Percentiles rank a stretch among this genome's conserved stretches.
phyloP scores from a whole-genome alignment of 1,140 invertebrate genomes.

The Magallana angulata region DNA sequence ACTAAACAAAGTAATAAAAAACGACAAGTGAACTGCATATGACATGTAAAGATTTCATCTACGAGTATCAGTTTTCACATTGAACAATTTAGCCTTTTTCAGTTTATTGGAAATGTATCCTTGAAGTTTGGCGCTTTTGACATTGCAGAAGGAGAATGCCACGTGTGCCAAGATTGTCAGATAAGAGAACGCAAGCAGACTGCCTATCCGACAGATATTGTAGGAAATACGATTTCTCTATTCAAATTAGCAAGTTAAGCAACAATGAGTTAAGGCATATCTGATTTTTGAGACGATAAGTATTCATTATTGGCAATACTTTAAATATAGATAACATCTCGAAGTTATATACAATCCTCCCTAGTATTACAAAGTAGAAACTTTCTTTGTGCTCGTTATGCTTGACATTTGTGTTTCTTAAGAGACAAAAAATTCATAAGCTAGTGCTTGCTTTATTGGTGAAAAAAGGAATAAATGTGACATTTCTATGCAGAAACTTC shows the following conservation, averaged over 20 bases:
- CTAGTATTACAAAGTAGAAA: too few species aligned
- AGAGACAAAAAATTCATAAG: too few species aligned
- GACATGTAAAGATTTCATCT: constrained; percentile 20
- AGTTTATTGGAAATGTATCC: background rate
- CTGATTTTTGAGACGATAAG: background rate
- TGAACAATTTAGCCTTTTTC: background rate
- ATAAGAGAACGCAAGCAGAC: background rate
- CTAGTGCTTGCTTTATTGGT: too few species aligned
- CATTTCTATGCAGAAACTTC: too few species aligned
- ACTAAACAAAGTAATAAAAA: background rate
- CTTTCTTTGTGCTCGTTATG: too few species aligned
- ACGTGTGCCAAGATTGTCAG: background rate
- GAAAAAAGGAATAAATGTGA: too few species aligned
- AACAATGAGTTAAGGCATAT: background rate
- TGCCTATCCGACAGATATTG: background rate
- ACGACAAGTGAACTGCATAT: background rate
- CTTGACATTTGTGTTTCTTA: too few species aligned
- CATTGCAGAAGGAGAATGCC: background rate
- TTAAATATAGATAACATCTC: too few species aligned
- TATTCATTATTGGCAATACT: too few species aligned
- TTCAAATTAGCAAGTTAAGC: background rate
- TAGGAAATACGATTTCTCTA: background rate
- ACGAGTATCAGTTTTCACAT: background rate
- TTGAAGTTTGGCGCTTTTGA: background rate
- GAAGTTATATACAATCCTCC: too few species aligned